Conservation (phyloP, 2,113 vertebrate genomes). For the Rhinoderma darwinii region DNA sequence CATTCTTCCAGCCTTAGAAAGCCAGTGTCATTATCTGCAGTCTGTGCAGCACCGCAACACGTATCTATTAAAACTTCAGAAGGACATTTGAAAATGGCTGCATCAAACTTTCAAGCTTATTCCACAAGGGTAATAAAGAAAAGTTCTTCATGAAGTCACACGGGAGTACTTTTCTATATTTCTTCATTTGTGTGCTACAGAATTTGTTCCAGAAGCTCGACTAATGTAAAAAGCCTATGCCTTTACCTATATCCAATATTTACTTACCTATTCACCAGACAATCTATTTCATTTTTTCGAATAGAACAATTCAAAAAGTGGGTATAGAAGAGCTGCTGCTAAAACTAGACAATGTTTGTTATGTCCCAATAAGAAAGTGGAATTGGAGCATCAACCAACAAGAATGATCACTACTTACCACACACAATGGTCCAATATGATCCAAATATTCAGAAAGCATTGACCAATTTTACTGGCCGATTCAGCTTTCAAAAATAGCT, state of each 20-base stretch:
- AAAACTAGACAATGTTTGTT: no score
- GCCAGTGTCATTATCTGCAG: constrained; percentile 19
- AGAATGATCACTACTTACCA: no score
- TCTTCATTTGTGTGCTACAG: background rate
- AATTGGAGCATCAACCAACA: no score
- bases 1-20: constrained; percentile 19
- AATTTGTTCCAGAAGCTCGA: background rate
- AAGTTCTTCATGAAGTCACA: background rate
- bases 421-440: no score
- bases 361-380: no score
- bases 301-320: no score
- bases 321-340: no score
- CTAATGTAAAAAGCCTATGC: background rate
- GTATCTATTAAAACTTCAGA: background rate
- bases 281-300: no score
- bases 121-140: background rate
- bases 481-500: no score
- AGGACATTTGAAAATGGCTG: background rate
- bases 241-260: background rate
- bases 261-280: background rate
- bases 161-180: background rate
- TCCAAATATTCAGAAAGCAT: no score
- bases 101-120: background rate
- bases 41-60: constrained; percentile 15
- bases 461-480: no score